phyloP scores from a whole-genome alignment of 2,888 invertebrate species.

The Caenorhabditis uteleia region DNA sequence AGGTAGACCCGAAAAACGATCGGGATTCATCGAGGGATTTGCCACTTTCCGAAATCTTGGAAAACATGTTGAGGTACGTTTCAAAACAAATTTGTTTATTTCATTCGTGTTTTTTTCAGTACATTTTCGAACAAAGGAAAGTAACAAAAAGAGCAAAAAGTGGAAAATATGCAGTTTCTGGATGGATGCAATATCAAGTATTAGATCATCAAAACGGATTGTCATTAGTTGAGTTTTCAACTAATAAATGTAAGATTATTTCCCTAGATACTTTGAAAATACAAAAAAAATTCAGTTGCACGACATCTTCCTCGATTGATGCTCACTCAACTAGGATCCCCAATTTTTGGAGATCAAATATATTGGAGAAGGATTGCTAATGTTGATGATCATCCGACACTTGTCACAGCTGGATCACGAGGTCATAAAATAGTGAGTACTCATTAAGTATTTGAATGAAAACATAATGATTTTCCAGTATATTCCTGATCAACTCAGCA shows the following conservation, averaged over 20 bases:
- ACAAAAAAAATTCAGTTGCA: slow-evolving; percentile 35
- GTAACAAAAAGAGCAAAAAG: slow-evolving; percentile 40
- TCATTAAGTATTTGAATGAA: not conserved
- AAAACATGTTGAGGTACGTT: slow-evolving; percentile 37
- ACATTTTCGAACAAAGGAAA: slow-evolving; percentile 48
- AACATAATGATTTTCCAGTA: slow-evolving; percentile 18
- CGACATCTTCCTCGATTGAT: slow-evolving; percentile 54
- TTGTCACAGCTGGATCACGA: slow-evolving; percentile 23
- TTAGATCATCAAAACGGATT: slow-evolving; percentile 35
- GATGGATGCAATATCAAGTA: slow-evolving; percentile 43
- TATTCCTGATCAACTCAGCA: slow-evolving; percentile 21
- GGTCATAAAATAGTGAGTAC: slow-evolving; percentile 18
- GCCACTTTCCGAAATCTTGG: slow-evolving; percentile 46
- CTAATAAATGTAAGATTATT: slow-evolving; percentile 47
- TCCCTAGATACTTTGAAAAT: not conserved
- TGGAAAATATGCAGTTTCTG: slow-evolving; percentile 53
- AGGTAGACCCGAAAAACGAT: slow-evolving; percentile 25
- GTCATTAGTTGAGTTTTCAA: slow-evolving; percentile 43
- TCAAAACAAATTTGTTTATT: not conserved
- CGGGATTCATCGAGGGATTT: slow-evolving; percentile 39
- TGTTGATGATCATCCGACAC: slow-evolving; percentile 36
- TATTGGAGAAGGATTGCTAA: slow-evolving; percentile 43
- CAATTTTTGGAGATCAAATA: slow-evolving; percentile 53
- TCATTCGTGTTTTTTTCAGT: slow-evolving; percentile 34
- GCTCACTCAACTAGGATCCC: slow-evolving; percentile 41